phyloP scores from a whole-genome alignment of 2,113 vertebrate species.

The Rhineura floridana region DNA sequence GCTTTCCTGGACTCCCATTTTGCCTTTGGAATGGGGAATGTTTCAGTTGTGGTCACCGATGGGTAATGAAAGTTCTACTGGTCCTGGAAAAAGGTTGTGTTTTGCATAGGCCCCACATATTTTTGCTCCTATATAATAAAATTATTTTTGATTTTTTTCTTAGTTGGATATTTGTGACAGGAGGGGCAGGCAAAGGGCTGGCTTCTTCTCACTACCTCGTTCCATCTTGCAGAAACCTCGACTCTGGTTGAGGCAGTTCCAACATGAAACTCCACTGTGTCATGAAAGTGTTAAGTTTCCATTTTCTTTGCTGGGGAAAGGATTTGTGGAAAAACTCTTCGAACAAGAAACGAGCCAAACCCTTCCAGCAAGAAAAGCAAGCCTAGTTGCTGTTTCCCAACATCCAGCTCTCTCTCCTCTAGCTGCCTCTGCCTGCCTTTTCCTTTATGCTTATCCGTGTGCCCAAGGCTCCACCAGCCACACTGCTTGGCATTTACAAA shows the following conservation, averaged over 20 bases:
- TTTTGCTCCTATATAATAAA: not conserved
- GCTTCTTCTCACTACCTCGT: not conserved
- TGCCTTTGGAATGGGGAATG: too few species aligned
- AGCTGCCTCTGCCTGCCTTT: not conserved
- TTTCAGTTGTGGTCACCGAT: not conserved
- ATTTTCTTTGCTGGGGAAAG: not conserved
- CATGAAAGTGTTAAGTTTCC: not conserved
- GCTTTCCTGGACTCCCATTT: not conserved
- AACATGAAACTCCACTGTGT: not conserved
- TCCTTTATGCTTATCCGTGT: not conserved
- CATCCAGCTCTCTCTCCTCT: not conserved
- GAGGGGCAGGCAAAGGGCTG: not conserved
- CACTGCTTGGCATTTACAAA: too few species aligned
- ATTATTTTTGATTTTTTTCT: too few species aligned
- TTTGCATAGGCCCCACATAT: not conserved
- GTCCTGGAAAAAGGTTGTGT: not conserved
- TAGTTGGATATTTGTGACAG: not conserved
- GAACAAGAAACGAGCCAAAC: not conserved
- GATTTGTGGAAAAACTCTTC: not conserved
- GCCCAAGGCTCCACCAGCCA: not conserved
- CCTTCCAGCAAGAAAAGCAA: not conserved
- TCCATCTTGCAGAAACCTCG: not conserved
- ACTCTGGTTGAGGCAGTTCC: not conserved
- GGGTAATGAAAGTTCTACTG: not conserved
- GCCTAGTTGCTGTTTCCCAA: too few species aligned